Conservation (phyloP, 2,797 vertebrate species). For the Phoxinus dragarum region DNA sequence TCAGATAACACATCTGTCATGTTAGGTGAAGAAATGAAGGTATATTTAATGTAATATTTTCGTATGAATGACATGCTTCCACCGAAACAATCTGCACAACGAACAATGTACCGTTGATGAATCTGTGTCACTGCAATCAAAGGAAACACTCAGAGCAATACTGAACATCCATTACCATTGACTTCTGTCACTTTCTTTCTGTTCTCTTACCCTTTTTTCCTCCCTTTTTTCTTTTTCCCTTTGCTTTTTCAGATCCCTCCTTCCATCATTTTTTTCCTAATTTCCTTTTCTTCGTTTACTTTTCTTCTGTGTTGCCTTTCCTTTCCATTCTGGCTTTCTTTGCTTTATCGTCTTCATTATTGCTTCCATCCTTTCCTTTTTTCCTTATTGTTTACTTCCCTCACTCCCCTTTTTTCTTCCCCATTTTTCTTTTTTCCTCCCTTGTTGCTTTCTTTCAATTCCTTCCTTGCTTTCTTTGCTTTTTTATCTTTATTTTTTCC, state of each 20-base stretch:
- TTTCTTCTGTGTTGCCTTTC: neutral
- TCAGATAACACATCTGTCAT: conserved; percentile 19
- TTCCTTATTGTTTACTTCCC: neutral
- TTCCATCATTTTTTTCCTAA: neutral
- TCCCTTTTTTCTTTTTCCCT: neutral
- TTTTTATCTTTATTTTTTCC: neutral
- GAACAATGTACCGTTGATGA: neutral
- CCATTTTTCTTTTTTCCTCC: neutral
- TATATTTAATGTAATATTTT: conserved; percentile 16
- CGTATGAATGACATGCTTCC: neutral
- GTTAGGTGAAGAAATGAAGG: conserved; percentile 1
- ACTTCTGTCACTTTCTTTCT: neutral
- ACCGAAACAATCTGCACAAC: neutral
- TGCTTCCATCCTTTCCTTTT: neutral
- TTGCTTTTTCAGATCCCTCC: neutral
- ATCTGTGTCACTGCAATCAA: neutral
- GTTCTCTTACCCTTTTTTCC: neutral
- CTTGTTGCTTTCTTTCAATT: neutral
- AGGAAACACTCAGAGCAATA: conserved; percentile 28
- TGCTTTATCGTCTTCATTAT: neutral
- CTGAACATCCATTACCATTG: neutral
- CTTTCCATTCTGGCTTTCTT: neutral
- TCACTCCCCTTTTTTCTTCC: neutral
- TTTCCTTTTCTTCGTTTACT: neutral
- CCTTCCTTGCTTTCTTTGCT: neutral